Evolutionary conservation across 1,140 invertebrate genomes (phyloP).

Genomic region (Drosophila kikkawai): DNA sequence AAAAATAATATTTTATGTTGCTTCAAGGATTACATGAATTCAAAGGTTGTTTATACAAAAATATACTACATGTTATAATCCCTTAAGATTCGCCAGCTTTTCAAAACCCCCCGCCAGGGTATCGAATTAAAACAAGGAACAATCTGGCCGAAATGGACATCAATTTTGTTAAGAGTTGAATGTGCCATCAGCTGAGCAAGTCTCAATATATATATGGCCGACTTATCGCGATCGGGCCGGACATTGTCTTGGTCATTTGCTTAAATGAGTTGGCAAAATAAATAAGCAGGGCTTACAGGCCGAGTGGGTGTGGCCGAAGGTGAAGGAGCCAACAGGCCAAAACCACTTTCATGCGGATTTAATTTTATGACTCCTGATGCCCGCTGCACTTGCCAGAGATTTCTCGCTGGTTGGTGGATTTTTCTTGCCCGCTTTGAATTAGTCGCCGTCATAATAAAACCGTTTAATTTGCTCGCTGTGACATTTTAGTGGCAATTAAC

Average conservation of each 20-base stretch:
- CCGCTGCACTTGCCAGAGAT: constrained; percentile 58
- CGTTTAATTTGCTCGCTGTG: constrained; percentile 62
- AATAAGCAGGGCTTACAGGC: constrained; percentile 51
- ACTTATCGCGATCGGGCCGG: constrained; percentile 67
- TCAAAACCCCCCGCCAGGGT: constrained; percentile 12
- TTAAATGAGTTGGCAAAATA: constrained; percentile 77
- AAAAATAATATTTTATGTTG: not conserved
- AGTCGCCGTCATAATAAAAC: constrained; percentile 71
- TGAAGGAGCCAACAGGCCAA: constrained; percentile 41
- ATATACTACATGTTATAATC: not conserved
- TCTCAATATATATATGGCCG: constrained; percentile 10
- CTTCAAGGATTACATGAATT: too few species aligned
- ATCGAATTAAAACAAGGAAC: constrained; percentile 38
- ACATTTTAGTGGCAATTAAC: constrained; percentile 61
- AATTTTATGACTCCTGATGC: constrained; percentile 64
- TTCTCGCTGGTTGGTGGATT: constrained; percentile 16
- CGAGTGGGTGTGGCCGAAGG: constrained; percentile 62
- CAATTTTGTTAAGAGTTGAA: constrained; percentile 77
- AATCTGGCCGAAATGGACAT: constrained; percentile 22
- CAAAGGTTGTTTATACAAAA: not conserved
- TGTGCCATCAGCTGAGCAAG: constrained; percentile 54
- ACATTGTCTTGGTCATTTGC: constrained; percentile 74
- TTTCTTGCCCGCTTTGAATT: constrained; percentile 31
- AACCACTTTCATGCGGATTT: constrained; percentile 69
- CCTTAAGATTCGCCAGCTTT: not conserved